phyloP scores from a whole-genome alignment of 2,113 vertebrate genomes.

The Azemiops feae region DNA sequence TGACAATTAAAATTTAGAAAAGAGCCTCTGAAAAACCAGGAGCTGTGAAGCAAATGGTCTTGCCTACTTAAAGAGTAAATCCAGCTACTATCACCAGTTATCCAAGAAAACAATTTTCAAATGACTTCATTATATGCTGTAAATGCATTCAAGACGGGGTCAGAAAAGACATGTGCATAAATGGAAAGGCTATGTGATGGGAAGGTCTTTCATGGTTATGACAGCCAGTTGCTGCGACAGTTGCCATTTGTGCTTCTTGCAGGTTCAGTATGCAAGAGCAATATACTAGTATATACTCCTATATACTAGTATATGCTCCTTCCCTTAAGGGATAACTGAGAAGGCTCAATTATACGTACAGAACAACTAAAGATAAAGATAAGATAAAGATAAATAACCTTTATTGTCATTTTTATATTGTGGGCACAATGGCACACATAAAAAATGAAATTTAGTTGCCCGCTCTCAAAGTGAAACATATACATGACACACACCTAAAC shows the following conservation, averaged over 20 bases:
- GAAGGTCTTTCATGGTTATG: background rate
- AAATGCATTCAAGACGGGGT: background rate
- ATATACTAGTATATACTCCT: background rate
- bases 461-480: too few species aligned
- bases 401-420: too few species aligned
- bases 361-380: too few species aligned
- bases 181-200: background rate
- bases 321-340: background rate
- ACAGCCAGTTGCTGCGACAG: background rate
- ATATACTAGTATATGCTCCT: background rate
- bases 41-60: background rate
- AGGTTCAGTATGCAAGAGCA: background rate
- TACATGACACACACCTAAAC: too few species aligned
- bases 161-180: background rate
- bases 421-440: too few species aligned
- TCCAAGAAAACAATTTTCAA: background rate
- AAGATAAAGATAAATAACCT: too few species aligned
- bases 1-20: background rate
- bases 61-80: background rate
- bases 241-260: background rate
- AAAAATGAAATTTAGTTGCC: too few species aligned
- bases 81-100: background rate
- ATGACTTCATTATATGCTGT: background rate
- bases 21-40: background rate
- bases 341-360: background rate